phyloP scores from a whole-genome alignment of 2,888 invertebrate genomes.

The Eutolmus rufibarbis region DNA sequence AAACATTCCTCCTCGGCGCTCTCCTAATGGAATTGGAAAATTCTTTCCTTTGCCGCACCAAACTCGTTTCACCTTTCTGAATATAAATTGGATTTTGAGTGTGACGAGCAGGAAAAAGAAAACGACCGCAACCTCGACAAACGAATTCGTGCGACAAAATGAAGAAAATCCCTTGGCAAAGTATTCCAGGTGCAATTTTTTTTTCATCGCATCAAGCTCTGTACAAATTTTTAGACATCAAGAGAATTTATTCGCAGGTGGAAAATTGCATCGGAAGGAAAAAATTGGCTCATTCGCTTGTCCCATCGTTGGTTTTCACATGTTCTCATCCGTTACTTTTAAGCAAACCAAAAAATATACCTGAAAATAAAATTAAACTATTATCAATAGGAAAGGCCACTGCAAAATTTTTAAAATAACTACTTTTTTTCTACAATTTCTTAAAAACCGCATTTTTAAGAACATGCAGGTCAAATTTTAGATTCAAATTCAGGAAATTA shows the following conservation, averaged over 20 bases:
- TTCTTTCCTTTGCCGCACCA: background rate
- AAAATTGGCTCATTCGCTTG: background rate
- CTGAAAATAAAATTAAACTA: too few species aligned
- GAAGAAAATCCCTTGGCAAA: slow-evolving; percentile 6
- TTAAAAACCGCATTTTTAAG: too few species aligned
- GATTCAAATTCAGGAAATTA: too few species aligned
- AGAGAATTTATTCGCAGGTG: background rate
- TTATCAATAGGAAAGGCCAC: too few species aligned
- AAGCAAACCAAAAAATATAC: background rate
- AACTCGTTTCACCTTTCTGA: slow-evolving; percentile 18
- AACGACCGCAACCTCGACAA: background rate
- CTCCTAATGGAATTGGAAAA: slow-evolving; percentile 33
- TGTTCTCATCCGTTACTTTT: background rate
- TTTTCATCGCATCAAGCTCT: slow-evolving; percentile 1
- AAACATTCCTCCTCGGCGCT: background rate
- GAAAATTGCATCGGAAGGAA: background rate
- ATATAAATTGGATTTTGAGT: slow-evolving; percentile 40
- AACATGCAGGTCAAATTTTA: too few species aligned
- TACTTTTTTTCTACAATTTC: too few species aligned
- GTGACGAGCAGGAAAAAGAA: slow-evolving; percentile 15
- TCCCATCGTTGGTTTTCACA: background rate
- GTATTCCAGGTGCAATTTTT: slow-evolving; percentile 15
- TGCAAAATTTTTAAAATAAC: too few species aligned
- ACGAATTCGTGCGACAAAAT: slow-evolving; percentile 20
- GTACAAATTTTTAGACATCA: slow-evolving; percentile 17